These are phyloP conservation scores for Mythimna loreyi DNA, from an alignment of 2,888 invertebrate genomes.

Conservation along the genomic window DNA sequence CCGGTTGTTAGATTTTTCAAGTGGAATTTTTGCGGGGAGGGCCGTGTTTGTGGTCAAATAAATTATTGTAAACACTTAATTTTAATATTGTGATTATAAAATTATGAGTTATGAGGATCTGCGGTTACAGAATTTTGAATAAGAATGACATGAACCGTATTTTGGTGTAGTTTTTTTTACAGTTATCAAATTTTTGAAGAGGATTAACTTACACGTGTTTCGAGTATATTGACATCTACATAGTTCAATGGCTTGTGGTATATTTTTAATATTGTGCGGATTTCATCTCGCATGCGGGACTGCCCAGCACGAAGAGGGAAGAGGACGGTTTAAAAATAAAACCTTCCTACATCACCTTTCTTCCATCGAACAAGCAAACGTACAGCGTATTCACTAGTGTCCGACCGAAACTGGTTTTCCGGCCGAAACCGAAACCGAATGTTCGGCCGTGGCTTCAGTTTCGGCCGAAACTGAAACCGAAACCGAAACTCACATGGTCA, in stretches of 20 bases:
- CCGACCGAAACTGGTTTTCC: too few relatives aligned
- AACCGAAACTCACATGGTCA: too few relatives aligned
- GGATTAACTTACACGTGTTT: neutral
- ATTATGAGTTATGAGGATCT: neutral
- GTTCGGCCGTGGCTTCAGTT: too few relatives aligned
- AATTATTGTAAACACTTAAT: neutral
- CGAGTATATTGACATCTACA: neutral
- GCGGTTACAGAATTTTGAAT: conserved; percentile 1
- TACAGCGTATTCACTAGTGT: too few relatives aligned
- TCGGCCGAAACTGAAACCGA: too few relatives aligned
- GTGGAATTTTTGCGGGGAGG: neutral
- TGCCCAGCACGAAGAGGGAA: too few relatives aligned
- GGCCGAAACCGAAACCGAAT: too few relatives aligned
- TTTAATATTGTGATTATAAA: neutral
- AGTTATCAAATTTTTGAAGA: neutral
- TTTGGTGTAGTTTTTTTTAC: neutral
- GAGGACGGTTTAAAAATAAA: too few relatives aligned
- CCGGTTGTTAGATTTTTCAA: neutral
- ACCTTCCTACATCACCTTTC: too few relatives aligned
- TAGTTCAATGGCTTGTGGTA: neutral
- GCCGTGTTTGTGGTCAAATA: neutral
- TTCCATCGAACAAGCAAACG: too few relatives aligned
- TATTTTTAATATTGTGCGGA: too few relatives aligned
- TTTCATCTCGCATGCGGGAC: too few relatives aligned
- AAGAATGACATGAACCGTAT: neutral